Conservation (phyloP, 2,888 invertebrate species). For the Ametastegia equiseti region DNA sequence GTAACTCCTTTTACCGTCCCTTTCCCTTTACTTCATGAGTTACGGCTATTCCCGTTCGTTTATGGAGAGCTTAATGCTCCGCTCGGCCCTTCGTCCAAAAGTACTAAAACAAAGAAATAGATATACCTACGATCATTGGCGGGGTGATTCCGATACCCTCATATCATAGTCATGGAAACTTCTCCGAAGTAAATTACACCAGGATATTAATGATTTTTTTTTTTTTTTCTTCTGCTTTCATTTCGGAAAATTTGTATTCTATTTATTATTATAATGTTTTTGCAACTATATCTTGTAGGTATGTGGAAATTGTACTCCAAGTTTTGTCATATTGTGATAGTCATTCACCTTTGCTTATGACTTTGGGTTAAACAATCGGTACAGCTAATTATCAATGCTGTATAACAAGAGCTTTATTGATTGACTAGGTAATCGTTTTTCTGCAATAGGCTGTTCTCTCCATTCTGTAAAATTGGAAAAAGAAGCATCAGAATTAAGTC, state of each 20-base stretch:
- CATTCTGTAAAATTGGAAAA: neutral
- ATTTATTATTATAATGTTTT: too few relatives aligned
- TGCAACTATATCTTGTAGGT: neutral
- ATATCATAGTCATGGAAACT: too few relatives aligned
- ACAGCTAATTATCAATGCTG: neutral
- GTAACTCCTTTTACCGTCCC: slow-evolving; percentile 16
- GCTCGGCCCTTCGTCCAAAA: neutral
- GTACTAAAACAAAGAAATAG: slow-evolving; percentile 6
- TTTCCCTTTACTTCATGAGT: slow-evolving; percentile 7
- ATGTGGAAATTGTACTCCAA: neutral
- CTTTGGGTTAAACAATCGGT: neutral
- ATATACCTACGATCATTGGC: neutral
- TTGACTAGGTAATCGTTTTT: neutral
- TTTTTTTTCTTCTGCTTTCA: too few relatives aligned
- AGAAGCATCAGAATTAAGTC: too few relatives aligned
- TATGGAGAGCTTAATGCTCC: slow-evolving; percentile 17
- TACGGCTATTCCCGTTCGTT: neutral
- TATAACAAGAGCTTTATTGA: neutral
- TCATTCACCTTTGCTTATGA: neutral
- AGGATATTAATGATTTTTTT: too few relatives aligned
- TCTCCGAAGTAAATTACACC: too few relatives aligned
- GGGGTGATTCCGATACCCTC: neutral
- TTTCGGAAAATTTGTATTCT: too few relatives aligned
- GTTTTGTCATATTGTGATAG: neutral
- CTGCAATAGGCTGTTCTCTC: too few relatives aligned